Percentiles rank a stretch among this genome's conserved stretches.
phyloP scores from a whole-genome alignment of 2,113 vertebrate species.

The Abramis brama region DNA sequence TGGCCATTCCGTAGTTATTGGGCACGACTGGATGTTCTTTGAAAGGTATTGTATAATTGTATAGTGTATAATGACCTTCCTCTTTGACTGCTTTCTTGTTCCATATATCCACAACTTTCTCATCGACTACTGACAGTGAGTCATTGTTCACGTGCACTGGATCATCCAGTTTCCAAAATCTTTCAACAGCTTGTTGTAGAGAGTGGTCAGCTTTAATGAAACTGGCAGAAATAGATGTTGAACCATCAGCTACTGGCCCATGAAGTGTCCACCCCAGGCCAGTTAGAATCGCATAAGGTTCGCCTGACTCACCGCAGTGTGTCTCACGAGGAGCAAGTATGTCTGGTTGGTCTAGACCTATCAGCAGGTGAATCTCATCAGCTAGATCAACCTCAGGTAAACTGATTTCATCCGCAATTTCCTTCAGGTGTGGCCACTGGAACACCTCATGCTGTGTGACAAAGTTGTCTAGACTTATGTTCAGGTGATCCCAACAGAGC shows the following conservation, averaged over 20 bases:
- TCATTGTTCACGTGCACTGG: background rate
- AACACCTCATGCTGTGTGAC: conserved; percentile 4
- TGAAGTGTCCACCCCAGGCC: background rate
- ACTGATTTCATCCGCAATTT: background rate
- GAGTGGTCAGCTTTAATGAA: conserved; percentile 3
- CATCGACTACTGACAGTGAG: background rate
- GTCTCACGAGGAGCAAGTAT: background rate
- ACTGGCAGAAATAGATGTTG: background rate
- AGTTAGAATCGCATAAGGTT: background rate
- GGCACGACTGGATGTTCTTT: conserved; percentile 8
- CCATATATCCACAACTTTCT: background rate
- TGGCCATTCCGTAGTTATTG: background rate
- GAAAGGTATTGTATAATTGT: background rate
- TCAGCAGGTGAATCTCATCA: background rate
- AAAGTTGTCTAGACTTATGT: background rate
- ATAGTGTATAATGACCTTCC: background rate
- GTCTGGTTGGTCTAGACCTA: background rate
- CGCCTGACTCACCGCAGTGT: background rate
- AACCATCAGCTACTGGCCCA: background rate
- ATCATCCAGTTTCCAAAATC: conserved; percentile 11
- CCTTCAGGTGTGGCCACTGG: background rate
- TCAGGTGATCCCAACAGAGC: background rate
- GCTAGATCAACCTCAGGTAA: background rate
- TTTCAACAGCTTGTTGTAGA: conserved; percentile 6
- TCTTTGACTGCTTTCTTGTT: conserved; percentile 10